A percentile compares a stretch with the other conserved stretches of the same genome.
These are phyloP conservation scores for Ptilodon capucinus DNA, from an alignment of 2,888 invertebrate species.

Conservation along the genomic window DNA sequence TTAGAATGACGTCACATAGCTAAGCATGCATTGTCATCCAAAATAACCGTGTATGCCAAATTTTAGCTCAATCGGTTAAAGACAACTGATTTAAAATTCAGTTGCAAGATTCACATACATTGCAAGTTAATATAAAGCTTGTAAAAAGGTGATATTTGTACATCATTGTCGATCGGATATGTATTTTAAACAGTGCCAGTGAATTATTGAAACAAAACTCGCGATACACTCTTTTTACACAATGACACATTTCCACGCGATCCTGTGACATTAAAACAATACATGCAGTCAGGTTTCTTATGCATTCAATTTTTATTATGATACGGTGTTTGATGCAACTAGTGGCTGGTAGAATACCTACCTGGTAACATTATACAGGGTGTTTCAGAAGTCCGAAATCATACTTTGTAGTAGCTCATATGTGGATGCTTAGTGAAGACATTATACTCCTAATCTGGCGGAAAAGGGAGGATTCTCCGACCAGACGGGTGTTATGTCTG, in stretches of 20 bases:
- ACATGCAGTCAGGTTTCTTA: slow-evolving; percentile 10
- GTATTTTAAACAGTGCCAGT: slow-evolving; percentile 5
- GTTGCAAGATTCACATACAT: too few species aligned
- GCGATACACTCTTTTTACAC: slow-evolving; percentile 12
- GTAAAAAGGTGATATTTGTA: not conserved
- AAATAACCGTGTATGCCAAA: too few species aligned
- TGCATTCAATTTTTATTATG: not conserved
- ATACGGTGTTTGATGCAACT: not conserved
- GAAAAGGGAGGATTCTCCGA: too few species aligned
- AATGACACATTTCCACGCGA: slow-evolving; percentile 12
- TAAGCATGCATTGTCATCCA: too few species aligned
- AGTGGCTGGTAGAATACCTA: not conserved
- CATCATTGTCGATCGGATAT: not conserved
- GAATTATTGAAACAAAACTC: slow-evolving; percentile 10
- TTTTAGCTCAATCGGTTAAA: too few species aligned
- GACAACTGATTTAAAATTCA: too few species aligned
- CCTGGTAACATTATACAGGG: not conserved
- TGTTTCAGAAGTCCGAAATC: too few species aligned
- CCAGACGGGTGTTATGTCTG: too few species aligned
- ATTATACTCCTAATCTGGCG: too few species aligned
- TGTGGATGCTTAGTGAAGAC: too few species aligned
- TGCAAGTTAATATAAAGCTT: not conserved
- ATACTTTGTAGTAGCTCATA: too few species aligned
- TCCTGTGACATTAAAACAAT: slow-evolving; percentile 6
- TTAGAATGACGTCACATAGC: too few species aligned